Evolutionary conservation across 2,888 invertebrate genomes (phyloP).

Genomic region (Achlya flavicornis): DNA sequence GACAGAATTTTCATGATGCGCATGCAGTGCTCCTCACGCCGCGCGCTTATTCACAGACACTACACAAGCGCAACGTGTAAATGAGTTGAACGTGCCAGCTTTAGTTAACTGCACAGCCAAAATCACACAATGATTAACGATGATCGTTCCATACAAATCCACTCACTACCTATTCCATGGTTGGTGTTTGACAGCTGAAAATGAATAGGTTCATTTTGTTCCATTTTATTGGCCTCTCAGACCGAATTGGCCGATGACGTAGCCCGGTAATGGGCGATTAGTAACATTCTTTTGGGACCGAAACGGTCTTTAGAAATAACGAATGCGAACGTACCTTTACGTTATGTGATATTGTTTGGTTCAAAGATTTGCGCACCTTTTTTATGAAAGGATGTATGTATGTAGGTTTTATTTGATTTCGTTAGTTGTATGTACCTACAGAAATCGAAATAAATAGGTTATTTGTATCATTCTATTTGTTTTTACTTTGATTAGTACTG

Average conservation of each 20-base stretch:
- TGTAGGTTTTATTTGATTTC: too few species aligned
- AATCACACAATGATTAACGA: background rate
- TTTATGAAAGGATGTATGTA: too few species aligned
- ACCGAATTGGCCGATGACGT: conserved; percentile 23
- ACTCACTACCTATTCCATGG: background rate
- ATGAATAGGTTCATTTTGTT: conserved; percentile 3
- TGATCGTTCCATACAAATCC: background rate
- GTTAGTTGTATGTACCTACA: too few species aligned
- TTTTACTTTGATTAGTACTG: too few species aligned
- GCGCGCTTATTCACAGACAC: too few species aligned
- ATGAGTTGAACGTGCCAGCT: too few species aligned
- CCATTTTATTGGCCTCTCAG: conserved; percentile 7
- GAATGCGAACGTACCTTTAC: conserved; percentile 20
- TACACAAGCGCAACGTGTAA: too few species aligned
- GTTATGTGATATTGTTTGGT: background rate
- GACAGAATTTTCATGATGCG: too few species aligned
- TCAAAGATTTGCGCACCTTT: too few species aligned
- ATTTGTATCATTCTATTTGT: too few species aligned
- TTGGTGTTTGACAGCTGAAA: background rate
- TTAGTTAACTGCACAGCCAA: background rate
- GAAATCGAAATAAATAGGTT: too few species aligned
- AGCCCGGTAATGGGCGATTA: conserved; percentile 35
- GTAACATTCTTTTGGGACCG: conserved; percentile 19
- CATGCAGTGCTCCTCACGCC: too few species aligned
- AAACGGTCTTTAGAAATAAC: conserved; percentile 24